Conservation (phyloP, 1,140 invertebrate species). For the Eriosoma lanigerum region DNA sequence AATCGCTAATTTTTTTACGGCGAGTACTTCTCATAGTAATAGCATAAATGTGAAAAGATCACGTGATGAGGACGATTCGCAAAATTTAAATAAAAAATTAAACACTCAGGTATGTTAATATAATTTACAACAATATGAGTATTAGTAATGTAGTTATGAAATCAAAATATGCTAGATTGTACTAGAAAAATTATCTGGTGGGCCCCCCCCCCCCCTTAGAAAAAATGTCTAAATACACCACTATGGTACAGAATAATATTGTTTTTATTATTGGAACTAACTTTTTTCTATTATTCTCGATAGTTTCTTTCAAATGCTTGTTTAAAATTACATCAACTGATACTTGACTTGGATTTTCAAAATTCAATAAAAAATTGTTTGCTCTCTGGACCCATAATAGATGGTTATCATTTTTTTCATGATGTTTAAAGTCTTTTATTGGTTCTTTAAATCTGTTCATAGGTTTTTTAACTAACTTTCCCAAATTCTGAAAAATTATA, state of each 20-base stretch:
- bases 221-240: too few relatives aligned
- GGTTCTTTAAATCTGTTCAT: background rate
- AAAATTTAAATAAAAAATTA: too few relatives aligned
- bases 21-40: too few relatives aligned
- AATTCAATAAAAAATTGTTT: slow-evolving; percentile 4
- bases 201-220: too few relatives aligned
- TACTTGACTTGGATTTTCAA: background rate
- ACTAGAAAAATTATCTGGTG: too few relatives aligned
- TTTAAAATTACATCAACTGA: background rate
- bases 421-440: background rate
- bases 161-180: too few relatives aligned
- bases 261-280: slow-evolving; percentile 28
- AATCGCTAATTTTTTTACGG: too few relatives aligned
- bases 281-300: background rate
- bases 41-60: too few relatives aligned
- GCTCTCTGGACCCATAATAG: background rate
- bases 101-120: too few relatives aligned
- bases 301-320: background rate
- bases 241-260: slow-evolving; percentile 20
- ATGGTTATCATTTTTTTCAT: slow-evolving; percentile 1
- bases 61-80: too few relatives aligned
- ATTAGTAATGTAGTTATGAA: too few relatives aligned
- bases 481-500: background rate
- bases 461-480: background rate
- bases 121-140: too few relatives aligned